Percentiles rank a stretch among this genome's conserved stretches.
These are phyloP conservation scores for Nymphalis io DNA, from an alignment of 1,140 invertebrate genomes.

Conservation along the genomic window DNA sequence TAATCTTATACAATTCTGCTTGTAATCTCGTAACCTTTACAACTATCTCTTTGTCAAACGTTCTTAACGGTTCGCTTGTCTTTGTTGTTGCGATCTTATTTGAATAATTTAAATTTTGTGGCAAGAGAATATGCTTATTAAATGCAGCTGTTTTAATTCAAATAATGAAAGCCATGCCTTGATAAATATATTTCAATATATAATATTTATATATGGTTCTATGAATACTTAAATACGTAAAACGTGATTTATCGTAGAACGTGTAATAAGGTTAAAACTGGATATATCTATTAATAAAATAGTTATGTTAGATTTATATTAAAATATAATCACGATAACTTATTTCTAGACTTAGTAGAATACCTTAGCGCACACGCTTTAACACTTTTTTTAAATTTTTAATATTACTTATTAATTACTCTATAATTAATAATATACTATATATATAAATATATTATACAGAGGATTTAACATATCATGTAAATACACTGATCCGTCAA, in stretches of 20 bases:
- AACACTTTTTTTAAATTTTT: too few species aligned
- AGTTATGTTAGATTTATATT: too few species aligned
- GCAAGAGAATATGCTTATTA: not conserved
- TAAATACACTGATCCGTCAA: too few species aligned
- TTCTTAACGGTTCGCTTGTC: constrained; percentile 13
- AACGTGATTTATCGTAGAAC: not conserved
- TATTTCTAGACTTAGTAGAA: not conserved
- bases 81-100: not conserved
- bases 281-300: not conserved
- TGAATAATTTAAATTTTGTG: not conserved
- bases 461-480: too few species aligned
- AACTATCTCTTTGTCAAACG: constrained; percentile 17
- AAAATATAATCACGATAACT: not conserved
- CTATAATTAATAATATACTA: too few species aligned
- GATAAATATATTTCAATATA: constrained; percentile 2
- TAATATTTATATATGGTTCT: not conserved
- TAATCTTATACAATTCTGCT: constrained; percentile 20
- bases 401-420: too few species aligned
- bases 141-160: constrained; percentile 2
- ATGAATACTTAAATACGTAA: not conserved
- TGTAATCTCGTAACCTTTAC: constrained; percentile 24
- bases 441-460: too few species aligned
- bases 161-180: constrained; percentile 7
- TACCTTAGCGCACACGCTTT: too few species aligned
- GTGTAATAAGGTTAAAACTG: not conserved